These are phyloP conservation scores for Liopterus haemorrhoidalis DNA, from an alignment of 2,888 invertebrate genomes.

Conservation along the genomic window DNA sequence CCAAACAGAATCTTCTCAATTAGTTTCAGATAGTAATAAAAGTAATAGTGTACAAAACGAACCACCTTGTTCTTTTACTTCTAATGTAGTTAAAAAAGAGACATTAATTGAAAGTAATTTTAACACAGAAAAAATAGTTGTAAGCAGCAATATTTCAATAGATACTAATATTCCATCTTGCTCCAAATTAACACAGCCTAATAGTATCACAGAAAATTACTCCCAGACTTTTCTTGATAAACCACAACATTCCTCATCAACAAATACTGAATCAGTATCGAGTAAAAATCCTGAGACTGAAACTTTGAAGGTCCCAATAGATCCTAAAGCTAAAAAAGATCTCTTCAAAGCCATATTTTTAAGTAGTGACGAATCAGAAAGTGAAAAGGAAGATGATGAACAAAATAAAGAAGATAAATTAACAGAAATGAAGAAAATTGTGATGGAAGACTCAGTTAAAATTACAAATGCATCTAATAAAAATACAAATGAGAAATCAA, in stretches of 20 bases:
- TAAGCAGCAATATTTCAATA: not conserved
- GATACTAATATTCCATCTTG: constrained; percentile 1
- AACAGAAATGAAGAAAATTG: constrained; percentile 19
- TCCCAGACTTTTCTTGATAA: not conserved
- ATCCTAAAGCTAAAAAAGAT: constrained; percentile 61
- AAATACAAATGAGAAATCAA: constrained; percentile 4
- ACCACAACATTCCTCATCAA: not conserved
- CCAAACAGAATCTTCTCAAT: no score
- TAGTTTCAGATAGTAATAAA: no score
- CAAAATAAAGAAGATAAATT: constrained; percentile 30
- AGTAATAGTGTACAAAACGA: no score
- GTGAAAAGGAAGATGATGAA: constrained; percentile 42
- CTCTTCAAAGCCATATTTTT: constrained; percentile 86
- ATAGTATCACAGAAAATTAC: not conserved
- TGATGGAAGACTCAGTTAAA: constrained; percentile 38
- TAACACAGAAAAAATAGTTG: not conserved
- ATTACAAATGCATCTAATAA: constrained; percentile 10
- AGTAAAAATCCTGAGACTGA: constrained; percentile 10
- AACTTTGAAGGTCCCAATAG: constrained; percentile 31
- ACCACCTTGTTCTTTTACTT: no score
- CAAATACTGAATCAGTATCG: not conserved
- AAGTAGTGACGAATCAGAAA: constrained; percentile 68
- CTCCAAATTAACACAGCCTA: constrained; percentile 3
- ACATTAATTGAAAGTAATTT: not conserved
- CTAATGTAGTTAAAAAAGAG: no score